These are phyloP conservation scores for Eristalis intricaria DNA, from an alignment of 2,888 invertebrate genomes.

Conservation along the genomic window DNA sequence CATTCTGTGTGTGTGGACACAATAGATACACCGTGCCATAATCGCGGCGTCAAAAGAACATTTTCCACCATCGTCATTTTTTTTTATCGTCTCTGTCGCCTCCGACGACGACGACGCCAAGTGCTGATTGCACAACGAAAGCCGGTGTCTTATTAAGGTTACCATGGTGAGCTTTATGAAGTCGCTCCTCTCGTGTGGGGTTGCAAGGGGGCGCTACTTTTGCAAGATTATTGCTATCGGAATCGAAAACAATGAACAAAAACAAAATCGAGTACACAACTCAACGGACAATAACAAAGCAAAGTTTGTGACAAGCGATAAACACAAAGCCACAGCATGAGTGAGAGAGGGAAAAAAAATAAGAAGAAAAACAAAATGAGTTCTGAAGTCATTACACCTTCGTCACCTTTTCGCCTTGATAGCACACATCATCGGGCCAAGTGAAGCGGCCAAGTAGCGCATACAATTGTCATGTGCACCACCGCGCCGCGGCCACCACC, in stretches of 20 bases:
- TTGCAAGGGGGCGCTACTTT: neutral
- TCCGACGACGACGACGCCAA: conserved; percentile 12
- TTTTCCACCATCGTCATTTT: conserved; percentile 2
- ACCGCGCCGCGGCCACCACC: no score
- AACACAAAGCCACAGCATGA: neutral
- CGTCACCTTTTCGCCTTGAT: conserved; percentile 63
- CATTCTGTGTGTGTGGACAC: neutral
- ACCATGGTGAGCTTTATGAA: neutral
- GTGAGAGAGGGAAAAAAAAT: neutral
- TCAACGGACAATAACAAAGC: neutral
- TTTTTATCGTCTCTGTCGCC: neutral
- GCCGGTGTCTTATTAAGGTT: conserved; percentile 37
- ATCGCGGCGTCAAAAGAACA: conserved; percentile 30
- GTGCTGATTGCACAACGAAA: conserved; percentile 60
- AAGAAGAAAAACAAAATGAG: conserved; percentile 30
- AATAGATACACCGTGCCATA: conserved; percentile 17
- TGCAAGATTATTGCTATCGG: conserved; percentile 57
- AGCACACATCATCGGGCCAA: neutral
- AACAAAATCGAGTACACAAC: neutral
- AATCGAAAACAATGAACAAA: conserved; percentile 32
- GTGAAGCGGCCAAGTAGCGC: conserved; percentile 5
- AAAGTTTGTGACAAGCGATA: conserved; percentile 3
- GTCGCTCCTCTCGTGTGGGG: neutral
- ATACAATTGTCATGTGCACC: conserved; percentile 31
- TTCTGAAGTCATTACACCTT: conserved; percentile 60